phyloP scores from a whole-genome alignment of 2,888 invertebrate genomes.

The Drosophila ezoana region DNA sequence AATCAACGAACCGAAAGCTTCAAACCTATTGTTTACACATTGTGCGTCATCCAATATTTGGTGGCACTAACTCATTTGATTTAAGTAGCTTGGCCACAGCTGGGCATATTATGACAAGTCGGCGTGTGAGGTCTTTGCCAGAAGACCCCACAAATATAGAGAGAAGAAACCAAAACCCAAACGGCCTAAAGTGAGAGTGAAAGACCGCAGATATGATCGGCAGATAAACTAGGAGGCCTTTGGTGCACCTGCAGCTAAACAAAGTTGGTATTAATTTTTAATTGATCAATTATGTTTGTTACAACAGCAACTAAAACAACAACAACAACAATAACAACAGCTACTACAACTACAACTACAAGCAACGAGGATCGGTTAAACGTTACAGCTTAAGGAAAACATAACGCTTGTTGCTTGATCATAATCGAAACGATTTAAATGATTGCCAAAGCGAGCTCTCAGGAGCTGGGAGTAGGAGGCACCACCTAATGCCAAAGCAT shows the following conservation, averaged over 20 bases:
- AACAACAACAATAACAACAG: conserved; percentile 24
- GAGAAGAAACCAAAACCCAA: background rate
- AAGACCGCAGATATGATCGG: conserved; percentile 18
- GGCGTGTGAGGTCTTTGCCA: conserved; percentile 54
- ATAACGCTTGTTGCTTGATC: conserved; percentile 71
- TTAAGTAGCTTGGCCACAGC: conserved; percentile 59
- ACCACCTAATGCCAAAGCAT: conserved; percentile 20
- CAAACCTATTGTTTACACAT: conserved; percentile 68
- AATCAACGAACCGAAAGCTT: conserved; percentile 68
- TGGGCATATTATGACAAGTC: conserved; percentile 61
- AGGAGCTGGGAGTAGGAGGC: conserved; percentile 23
- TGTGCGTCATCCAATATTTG: conserved; percentile 67
- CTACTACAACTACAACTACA: conserved; percentile 4
- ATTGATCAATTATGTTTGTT: conserved; percentile 73
- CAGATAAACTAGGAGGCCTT: conserved; percentile 57
- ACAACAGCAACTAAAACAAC: conserved; percentile 32
- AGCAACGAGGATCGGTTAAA: conserved; percentile 29
- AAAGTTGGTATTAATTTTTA: conserved; percentile 76
- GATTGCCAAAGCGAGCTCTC: conserved; percentile 59
- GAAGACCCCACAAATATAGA: background rate
- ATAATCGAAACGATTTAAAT: conserved; percentile 76
- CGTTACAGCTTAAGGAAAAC: conserved; percentile 60
- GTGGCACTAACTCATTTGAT: conserved; percentile 75
- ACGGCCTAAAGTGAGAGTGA: conserved; percentile 34
- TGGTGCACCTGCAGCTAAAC: conserved; percentile 63